Percentiles rank a stretch among this genome's conserved stretches.
phyloP scores from a whole-genome alignment of 2,797 vertebrate genomes.

The Valencia hispanica region DNA sequence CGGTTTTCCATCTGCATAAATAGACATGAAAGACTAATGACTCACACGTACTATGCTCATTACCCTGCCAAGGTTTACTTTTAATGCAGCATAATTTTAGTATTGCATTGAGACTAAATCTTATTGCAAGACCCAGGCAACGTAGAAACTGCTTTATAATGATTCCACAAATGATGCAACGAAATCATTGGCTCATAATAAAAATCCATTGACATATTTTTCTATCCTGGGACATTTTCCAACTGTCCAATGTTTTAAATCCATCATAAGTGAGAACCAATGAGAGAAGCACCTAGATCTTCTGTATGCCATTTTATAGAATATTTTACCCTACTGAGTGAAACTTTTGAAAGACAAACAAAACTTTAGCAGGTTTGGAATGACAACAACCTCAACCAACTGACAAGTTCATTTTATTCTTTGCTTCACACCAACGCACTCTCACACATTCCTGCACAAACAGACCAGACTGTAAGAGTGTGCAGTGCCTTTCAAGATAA shows the following conservation, averaged over 20 bases:
- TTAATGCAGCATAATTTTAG: conserved; percentile 26
- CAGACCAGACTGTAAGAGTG: neutral
- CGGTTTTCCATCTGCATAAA: conserved; percentile 55
- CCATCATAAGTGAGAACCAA: neutral
- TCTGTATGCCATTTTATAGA: neutral
- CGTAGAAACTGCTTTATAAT: conserved; percentile 5
- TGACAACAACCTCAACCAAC: conserved; percentile 9
- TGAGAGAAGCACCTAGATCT: neutral
- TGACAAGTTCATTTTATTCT: conserved; percentile 17
- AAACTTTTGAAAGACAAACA: conserved; percentile 1
- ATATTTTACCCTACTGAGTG: neutral
- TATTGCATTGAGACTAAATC: conserved; percentile 6
- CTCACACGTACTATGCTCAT: conserved; percentile 38
- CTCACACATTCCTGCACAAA: conserved; percentile 22
- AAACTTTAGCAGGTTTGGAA: conserved; percentile 6
- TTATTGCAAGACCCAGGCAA: conserved; percentile 3
- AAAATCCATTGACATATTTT: neutral
- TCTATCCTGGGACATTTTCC: neutral
- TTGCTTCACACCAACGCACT: conserved; percentile 10
- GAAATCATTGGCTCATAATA: neutral
- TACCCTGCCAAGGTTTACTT: conserved; percentile 35
- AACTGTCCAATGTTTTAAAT: neutral
- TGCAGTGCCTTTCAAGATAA: conserved; percentile 35
- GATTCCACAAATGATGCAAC: neutral
- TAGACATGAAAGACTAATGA: conserved; percentile 60